A percentile compares a stretch with the other conserved stretches of the same genome.
phyloP scores from a whole-genome alignment of 2,113 vertebrate genomes.

The Chloropsis hardwickii region DNA sequence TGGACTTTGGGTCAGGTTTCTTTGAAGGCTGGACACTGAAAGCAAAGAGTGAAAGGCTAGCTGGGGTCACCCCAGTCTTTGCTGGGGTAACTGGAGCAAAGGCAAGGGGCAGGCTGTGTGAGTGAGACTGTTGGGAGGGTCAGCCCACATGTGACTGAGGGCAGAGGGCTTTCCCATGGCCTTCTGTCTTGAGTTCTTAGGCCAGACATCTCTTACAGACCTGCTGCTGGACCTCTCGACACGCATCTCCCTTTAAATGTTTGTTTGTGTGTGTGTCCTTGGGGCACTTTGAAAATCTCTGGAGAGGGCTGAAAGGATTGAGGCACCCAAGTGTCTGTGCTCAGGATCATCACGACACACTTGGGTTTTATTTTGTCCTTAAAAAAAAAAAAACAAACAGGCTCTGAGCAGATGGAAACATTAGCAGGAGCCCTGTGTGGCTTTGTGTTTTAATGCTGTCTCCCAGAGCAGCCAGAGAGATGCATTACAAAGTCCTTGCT shows the following conservation, averaged over 20 bases:
- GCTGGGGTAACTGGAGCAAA: not conserved
- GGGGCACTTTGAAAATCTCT: not conserved
- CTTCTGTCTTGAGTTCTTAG: not conserved
- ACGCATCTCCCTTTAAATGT: not conserved
- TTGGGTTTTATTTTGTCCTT: constrained; percentile 16
- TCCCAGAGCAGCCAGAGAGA: not conserved
- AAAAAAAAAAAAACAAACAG: constrained; percentile 17
- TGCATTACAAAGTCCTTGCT: not conserved
- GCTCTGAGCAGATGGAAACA: not conserved
- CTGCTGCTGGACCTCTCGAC: not conserved
- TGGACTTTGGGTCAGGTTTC: constrained; percentile 36
- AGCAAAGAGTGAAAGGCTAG: not conserved
- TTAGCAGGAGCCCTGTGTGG: not conserved
- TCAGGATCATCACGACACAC: not conserved
- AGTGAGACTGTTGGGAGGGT: not conserved
- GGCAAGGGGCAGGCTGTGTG: not conserved
- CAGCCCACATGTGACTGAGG: not conserved
- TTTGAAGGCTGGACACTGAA: not conserved
- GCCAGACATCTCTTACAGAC: not conserved
- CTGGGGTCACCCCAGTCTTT: not conserved
- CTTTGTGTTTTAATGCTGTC: not conserved
- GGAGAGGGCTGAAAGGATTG: not conserved
- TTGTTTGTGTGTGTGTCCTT: not conserved
- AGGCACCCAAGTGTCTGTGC: not conserved
- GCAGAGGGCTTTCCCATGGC: not conserved